Evolutionary conservation across 2,888 invertebrate genomes (phyloP), one percentile per base, ranked within the genome.

Genomic region (Andrena bicolor): DNA sequence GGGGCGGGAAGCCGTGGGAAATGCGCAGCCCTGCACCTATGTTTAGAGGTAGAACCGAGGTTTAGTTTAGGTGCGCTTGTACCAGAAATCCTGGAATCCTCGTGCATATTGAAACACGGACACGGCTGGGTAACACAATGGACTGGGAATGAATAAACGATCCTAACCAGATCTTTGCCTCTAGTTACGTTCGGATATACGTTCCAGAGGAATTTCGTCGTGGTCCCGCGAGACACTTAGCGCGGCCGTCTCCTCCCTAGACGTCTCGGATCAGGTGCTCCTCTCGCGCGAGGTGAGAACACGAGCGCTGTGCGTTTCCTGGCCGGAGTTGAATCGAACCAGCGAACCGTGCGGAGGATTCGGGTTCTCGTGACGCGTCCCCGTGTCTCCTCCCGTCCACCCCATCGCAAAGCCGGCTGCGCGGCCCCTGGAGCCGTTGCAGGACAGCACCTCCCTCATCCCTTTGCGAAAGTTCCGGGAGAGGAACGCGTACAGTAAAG

Each of bases 401-500:
- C 81, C 90, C 82, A 92, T 92, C 60, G 91, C 74, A 89, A 92
- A 20, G 1, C 56, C 78, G 1, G 51, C 66, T 3, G 16, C 60
- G n/a, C 90, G 89, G 8, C 92, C 88, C 35, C 90, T 90, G 10
- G 80, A 61, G 2, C 86, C 76, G 23, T 95, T 94, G 91, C 97
- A 97, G 81, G 96, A 95, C 49, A 98, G 93, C 30, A 98, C 95
- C 93, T 98, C 98, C 82, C 96, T 95, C 96, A 98, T 97, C 26
- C 98, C 98, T 91, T 97, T 96, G 73, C 97, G 95, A 93, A 98
- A 98, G 91, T 97, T 97, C 82, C 97, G 96, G 2, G 96, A 96
- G 71, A 98, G 95, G 93, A 98, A 97, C 3, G 98, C 98, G 94
- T 98, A 99, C 8, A 99, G 95, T 70, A 98, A 94, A 0, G 98